Evolutionary conservation across 1,140 invertebrate species (phyloP), one percentile per base, ranked within the genome.

Genomic region (Amyelois transitella): DNA sequence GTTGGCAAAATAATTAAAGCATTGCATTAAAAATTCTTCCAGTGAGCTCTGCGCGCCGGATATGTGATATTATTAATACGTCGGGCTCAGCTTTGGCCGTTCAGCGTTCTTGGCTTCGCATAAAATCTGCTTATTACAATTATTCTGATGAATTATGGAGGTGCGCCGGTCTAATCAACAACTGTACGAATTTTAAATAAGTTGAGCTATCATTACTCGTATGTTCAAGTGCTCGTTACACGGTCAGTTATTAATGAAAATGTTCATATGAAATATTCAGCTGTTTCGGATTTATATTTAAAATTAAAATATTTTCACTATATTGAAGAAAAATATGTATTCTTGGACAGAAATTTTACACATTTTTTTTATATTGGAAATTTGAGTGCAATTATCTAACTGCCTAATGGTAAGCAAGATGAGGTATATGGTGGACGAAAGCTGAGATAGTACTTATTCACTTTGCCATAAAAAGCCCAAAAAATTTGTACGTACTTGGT

Each of bases 61-160:
- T 84, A 81, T 77, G 75, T 83, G 81, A 81, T 82, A 83, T 82
- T 86, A 86, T 86, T 86, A 83, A 83, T 85, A 82, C 63, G 64
- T 62, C 59, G 45, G 18, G 60, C 53, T 18, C 56, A 38, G 64
- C 32, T 49, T 50, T 51, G 55, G 62, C 51, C 48, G 66, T 66
- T 68, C 20, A 66, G 63, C 43, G 53, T 54, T 60, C 58, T 60
- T 56, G 43, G 58, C 58, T 55, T 52, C 51, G 25, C 54, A 20
- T 22, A 51, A 60, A 60, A 60, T 60, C 58, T 60, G 58, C 58
- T 60, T 60, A 60, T 60, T 60, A 60, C 58, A 54, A 60, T 60
- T 57, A 57, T 57, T 57, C 55, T 45, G 49, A 52, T 57, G 55
- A 57, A 57, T 57, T 48, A 48, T 48, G 18, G 18, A 48, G 18